Evolutionary conservation across 2,888 invertebrate species (phyloP), one percentile per base, ranked within the genome.

Genomic region (Neoaliturus tenellus): DNA sequence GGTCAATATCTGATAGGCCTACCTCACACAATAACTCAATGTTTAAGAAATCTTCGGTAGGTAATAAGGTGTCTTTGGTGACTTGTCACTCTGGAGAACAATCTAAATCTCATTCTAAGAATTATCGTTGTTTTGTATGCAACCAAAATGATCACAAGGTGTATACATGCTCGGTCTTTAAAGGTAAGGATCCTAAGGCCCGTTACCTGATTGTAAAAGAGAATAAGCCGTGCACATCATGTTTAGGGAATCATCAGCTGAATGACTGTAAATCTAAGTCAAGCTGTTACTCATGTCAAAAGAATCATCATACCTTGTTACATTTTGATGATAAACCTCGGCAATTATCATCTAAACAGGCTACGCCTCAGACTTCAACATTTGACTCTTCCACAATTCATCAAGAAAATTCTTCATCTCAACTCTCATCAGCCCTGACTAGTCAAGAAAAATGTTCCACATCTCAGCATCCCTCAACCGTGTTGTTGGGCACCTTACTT

Each of bases 401-500:
- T 8, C 41, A 23, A 28, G 39, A 71, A 71, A 20, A 12, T 20
- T 1, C 23, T 8, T 14, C 71, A 2, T 6, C 6, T 39, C 20
- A 71, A n/a, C 5, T 1, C 1, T 23, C 14, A 10, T 8, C 20
- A 5, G 1, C 39, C 14, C 10, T 41, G 71, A 71, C 71, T 4
- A 3, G n/a, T 71, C 35, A 71, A 35, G 35, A 39, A 8, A 71
- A 41, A 28, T 25, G 5, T 4, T 33, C 69, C 5, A 33, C 44
- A 4, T 25, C 8, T 6, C 28, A 33, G 5, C 8, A 4, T 6
- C 12, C 51, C 0, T n/a, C 39, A 5, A 80, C 80, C n/a, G 48
- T 80, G 17, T 33, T 80, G 17, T 25, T 80, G 28, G 80, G 80
- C 33, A 80, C 80, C 17, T 8, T 58, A 20, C 58, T 80, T 1